A percentile compares a stretch with the other conserved stretches of the same genome.
phyloP scores from a whole-genome alignment of 2,113 vertebrate species.

The Eudyptes chrysolophus region DNA sequence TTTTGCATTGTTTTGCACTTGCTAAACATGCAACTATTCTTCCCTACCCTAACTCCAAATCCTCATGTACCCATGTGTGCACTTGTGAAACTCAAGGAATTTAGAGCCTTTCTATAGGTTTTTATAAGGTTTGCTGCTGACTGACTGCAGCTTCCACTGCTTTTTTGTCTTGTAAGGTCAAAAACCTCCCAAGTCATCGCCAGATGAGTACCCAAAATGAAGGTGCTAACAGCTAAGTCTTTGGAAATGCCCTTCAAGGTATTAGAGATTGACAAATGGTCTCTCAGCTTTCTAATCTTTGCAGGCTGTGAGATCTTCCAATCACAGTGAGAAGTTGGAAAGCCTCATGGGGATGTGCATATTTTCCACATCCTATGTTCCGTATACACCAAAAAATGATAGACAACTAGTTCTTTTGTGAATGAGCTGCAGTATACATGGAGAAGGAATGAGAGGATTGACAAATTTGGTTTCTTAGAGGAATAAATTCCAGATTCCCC shows the following conservation, averaged over 20 bases:
- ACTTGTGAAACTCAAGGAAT: background rate
- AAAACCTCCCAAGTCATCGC: background rate
- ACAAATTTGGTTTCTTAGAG: background rate
- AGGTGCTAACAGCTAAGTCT: background rate
- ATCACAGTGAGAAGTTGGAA: background rate
- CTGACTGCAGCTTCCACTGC: background rate
- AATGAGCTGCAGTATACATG: background rate
- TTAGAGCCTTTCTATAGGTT: background rate
- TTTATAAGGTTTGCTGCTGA: background rate
- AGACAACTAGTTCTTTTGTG: background rate
- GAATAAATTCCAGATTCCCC: background rate
- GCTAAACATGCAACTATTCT: background rate
- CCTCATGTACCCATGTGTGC: rapidly evolving
- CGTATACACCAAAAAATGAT: background rate
- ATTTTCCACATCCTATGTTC: background rate
- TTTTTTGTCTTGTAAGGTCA: background rate
- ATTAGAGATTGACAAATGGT: background rate
- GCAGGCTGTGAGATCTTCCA: background rate
- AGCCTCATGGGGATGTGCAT: background rate
- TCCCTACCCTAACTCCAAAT: background rate
- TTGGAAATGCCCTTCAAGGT: background rate
- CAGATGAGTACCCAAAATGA: background rate
- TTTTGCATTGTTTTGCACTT: background rate
- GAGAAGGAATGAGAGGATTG: background rate
- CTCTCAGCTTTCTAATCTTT: background rate